Percentiles rank a stretch among this genome's conserved stretches.
These are phyloP conservation scores for Ochlodes sylvanus DNA, from an alignment of 2,888 invertebrate species.

Conservation along the genomic window DNA sequence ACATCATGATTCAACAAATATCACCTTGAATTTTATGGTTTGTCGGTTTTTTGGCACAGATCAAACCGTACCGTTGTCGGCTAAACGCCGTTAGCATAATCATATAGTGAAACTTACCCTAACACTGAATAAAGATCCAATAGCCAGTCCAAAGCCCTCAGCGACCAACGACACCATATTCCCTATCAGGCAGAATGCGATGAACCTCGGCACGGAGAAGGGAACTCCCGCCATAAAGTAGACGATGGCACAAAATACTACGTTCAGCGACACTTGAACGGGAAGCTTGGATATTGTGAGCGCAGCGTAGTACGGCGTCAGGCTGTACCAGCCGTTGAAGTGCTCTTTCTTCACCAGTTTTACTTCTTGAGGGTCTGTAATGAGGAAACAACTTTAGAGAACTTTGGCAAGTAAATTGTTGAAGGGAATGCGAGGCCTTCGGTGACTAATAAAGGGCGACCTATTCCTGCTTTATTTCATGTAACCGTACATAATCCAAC, in stretches of 20 bases:
- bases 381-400: background rate
- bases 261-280: constrained; percentile 84
- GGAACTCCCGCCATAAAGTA: constrained; percentile 90
- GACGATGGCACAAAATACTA: constrained; percentile 85
- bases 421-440: too few relatives aligned
- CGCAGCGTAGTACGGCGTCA: constrained; percentile 87
- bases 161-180: constrained; percentile 89
- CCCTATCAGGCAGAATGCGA: constrained; percentile 87
- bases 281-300: constrained; percentile 87
- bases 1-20: too few relatives aligned
- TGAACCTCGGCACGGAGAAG: constrained; percentile 86
- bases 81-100: too few relatives aligned
- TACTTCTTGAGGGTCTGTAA: constrained; percentile 88
- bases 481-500: too few relatives aligned
- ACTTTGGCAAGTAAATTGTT: too few relatives aligned
- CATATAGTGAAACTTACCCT: constrained; percentile 75
- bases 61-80: too few relatives aligned
- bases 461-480: too few relatives aligned
- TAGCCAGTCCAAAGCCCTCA: constrained; percentile 91
- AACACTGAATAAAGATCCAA: constrained; percentile 89
- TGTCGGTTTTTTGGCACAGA: too few relatives aligned
- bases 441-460: too few relatives aligned
- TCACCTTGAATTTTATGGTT: too few relatives aligned
- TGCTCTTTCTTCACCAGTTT: constrained; percentile 88
- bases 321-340: constrained; percentile 88